Base-by-base conservation (phyloP, 2,888 invertebrate genomes). In the Girardia tigrina region DNA sequence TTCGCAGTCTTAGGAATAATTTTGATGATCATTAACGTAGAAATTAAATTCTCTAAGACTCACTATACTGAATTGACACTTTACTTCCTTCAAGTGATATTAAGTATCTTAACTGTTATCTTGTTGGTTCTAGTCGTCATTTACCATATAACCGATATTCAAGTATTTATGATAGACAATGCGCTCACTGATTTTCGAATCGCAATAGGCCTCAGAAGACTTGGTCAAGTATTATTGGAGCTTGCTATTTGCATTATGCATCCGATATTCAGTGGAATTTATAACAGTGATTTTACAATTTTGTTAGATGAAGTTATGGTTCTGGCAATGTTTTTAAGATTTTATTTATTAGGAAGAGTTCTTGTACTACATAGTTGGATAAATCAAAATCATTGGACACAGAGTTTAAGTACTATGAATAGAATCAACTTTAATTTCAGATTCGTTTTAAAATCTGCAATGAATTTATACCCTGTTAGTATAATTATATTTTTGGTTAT, bases 391-490 rank as follows among this genome's bases (percentile, higher is more conserved):
- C 56, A 20, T 8, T 56, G 56, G 56, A 56, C 56, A 56, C 56
- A 56, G 23, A 56, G 56, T 56, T 56, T 56, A 16, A 23, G 56
- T 20, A 56, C 56, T 12, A 56, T 56, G 56, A 56, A 56, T 56
- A 56, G n/a, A 56, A 56, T 56, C 4, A 56, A 56, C 23, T 56
- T 56, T 16, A n/a, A 56, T 56, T 56, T 56, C n/a, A 4, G 56
- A 56, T 56, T 56, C 23, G 56, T 56, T 56, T n/a, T 56, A 12
- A 56, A 56, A 56, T 56, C 56, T 2, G 56, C 56, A n/a, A 56
- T 56, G 56, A 56, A 56, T 56, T n/a, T 56, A n/a, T 56, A 56
- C 23, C 56, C 56, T 12, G 56, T 56, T 56, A 56, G 56, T n/a
- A 56, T 56, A 8, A 56, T 56, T 8, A n/a, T 56, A 12, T 56